These are phyloP conservation scores for Galago senegalensis DNA, from an alignment of 2,797 vertebrate species.

Conservation along the genomic window DNA sequence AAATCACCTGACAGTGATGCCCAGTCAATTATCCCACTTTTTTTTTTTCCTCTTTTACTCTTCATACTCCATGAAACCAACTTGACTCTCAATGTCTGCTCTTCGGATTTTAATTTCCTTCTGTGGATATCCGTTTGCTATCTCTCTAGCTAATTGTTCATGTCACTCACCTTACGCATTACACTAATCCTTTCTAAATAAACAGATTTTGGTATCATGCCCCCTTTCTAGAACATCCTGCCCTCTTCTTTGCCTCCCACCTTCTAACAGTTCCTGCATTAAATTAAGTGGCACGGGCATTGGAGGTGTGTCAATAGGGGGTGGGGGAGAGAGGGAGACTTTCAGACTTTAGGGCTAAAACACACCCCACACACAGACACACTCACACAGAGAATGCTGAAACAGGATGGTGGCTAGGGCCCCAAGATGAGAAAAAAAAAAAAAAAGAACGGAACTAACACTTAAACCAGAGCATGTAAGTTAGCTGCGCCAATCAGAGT, in stretches of 20 bases:
- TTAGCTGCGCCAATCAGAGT: conserved; percentile 61
- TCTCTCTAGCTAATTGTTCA: conserved; percentile 61
- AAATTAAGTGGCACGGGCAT: conserved; percentile 65
- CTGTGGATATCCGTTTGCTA: conserved; percentile 52
- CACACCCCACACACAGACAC: no score
- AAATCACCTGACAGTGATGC: not conserved
- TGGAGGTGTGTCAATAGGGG: not conserved
- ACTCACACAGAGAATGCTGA: not conserved
- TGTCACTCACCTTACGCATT: conserved; percentile 51
- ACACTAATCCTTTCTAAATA: conserved; percentile 74
- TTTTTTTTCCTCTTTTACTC: not conserved
- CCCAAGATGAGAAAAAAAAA: not conserved
- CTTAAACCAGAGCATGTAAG: not conserved
- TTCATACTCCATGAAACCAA: not conserved
- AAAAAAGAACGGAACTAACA: not conserved
- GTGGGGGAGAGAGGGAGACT: conserved; percentile 35
- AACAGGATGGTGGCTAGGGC: not conserved
- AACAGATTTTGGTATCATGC: conserved; percentile 66
- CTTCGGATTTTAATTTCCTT: not conserved
- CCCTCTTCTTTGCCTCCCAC: conserved; percentile 46
- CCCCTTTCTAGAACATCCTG: not conserved
- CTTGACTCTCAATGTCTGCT: conserved; percentile 44
- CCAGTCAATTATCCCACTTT: not conserved
- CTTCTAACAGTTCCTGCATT: conserved; percentile 67
- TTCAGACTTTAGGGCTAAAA: conserved; percentile 1